Conservation (phyloP, 2,113 vertebrate genomes). For the Odobenus rosmarus region DNA sequence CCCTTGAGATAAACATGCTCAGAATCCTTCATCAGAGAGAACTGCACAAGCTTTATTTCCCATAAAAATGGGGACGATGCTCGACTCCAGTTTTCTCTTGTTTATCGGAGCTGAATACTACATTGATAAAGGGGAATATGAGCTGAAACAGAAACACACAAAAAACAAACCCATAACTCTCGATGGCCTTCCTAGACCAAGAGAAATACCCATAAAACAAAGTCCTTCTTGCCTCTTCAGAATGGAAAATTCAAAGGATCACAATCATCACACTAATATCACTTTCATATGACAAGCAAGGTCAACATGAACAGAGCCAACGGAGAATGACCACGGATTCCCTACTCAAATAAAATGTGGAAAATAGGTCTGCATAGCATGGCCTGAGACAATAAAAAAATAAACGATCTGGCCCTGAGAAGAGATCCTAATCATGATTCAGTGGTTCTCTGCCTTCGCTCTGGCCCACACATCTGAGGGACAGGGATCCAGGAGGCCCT, state of each 20-base stretch:
- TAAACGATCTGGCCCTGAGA: not conserved
- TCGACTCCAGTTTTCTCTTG: not conserved
- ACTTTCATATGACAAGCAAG: not conserved
- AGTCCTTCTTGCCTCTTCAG: not conserved
- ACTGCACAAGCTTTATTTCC: not conserved
- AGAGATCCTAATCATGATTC: not conserved
- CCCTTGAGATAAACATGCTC: constrained; percentile 15
- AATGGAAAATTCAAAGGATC: not conserved
- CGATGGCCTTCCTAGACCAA: not conserved
- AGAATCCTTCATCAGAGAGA: not conserved
- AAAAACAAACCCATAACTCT: not conserved
- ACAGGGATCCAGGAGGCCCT: too few species aligned
- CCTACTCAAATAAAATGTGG: not conserved
- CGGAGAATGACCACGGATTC: not conserved
- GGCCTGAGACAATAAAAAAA: not conserved
- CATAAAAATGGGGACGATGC: not conserved
- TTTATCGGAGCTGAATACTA: not conserved
- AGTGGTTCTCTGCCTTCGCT: not conserved
- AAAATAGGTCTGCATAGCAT: not conserved
- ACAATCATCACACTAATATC: not conserved
- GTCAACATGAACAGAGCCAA: not conserved
- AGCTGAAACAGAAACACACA: constrained; percentile 39
- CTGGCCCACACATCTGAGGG: not conserved
- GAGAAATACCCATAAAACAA: not conserved
- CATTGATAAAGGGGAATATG: not conserved